Percentiles rank a stretch among this genome's conserved stretches.
phyloP scores from a whole-genome alignment of 2,888 invertebrate species.

The Apodemia duryi region DNA sequence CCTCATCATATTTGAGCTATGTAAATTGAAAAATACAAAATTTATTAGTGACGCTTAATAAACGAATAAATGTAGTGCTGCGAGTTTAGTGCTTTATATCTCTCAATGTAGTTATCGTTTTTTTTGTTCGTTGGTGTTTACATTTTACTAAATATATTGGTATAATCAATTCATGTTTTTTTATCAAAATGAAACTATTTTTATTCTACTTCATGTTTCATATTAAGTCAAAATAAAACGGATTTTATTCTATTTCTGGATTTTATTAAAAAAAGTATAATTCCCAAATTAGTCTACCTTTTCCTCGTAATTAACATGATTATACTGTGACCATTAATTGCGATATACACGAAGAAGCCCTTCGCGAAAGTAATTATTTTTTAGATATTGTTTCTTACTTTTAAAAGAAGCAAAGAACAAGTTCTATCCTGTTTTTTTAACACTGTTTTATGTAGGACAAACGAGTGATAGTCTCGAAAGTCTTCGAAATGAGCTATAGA shows the following conservation, averaged over 20 bases:
- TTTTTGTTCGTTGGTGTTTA: not conserved
- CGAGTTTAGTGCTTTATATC: not conserved
- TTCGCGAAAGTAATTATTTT: no score
- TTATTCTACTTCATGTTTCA: slow-evolving; percentile 33
- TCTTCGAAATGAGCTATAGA: no score
- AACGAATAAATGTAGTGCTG: not conserved
- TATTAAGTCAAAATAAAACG: slow-evolving; percentile 42
- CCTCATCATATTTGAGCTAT: not conserved
- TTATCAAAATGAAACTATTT: not conserved
- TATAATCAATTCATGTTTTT: not conserved
- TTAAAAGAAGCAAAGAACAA: no score
- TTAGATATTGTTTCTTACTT: no score
- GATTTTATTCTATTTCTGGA: slow-evolving; percentile 38
- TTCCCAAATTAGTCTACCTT: no score
- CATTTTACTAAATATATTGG: not conserved
- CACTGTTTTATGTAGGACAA: no score
- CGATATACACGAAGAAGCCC: no score
- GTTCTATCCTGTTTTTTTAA: no score
- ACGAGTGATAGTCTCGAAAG: no score
- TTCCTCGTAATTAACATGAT: no score
- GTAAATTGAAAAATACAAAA: not conserved
- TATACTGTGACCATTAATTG: no score
- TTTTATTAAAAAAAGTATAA: slow-evolving; percentile 30
- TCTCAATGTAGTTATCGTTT: not conserved
- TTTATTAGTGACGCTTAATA: not conserved